Evolutionary conservation across 1,140 invertebrate species (phyloP), one percentile per base, ranked within the genome.

Genomic region (Pteromalus puparum): DNA sequence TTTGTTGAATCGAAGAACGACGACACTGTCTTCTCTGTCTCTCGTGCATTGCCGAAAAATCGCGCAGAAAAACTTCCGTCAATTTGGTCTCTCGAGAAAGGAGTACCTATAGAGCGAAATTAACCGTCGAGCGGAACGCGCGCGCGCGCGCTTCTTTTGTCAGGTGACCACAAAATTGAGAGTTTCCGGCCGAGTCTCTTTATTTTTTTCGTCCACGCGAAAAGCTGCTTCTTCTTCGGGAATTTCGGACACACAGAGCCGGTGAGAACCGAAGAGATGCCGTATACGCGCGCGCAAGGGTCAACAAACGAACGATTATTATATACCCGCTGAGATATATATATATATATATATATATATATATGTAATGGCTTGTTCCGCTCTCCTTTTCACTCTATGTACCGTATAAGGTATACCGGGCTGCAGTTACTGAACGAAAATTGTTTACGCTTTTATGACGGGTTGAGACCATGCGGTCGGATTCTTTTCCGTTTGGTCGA

Each of bases 81-180:
- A 74, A 74, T 84, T 79, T 74, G 18, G 34, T n/a, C 6, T 65
- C n/a, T 26, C 38, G 28, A 78, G 10, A 38, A 73, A 79, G 61
- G 53, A 73, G 53, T 38, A 7, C 34, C n/a, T 34, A 34, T 34
- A 42, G 34, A 26, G 9, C 46, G 61, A 83, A 76, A 77, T 38
- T 75, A 15, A 15, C 81, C 81, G 21, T 75, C 28, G 30, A 73
- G 42, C 42, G 42, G 24, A 72, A 72, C 53, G 15, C 26, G 65
- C 18, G 10, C 18, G 10, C 46, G 12, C 53, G 12, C 46, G 34
- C n/a, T 26, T n/a, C 18, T 18, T 21, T 61, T 61, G 28, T 72
- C 77, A 65, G 83, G 77, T 78, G 75, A 82, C 84, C 84, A 68
- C 84, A 85, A 85, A 82, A 85, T 85, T 85, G 21, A 70, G 38